Conservation (phyloP, 2,797 vertebrate species). For the Gambelia wislizenii region DNA sequence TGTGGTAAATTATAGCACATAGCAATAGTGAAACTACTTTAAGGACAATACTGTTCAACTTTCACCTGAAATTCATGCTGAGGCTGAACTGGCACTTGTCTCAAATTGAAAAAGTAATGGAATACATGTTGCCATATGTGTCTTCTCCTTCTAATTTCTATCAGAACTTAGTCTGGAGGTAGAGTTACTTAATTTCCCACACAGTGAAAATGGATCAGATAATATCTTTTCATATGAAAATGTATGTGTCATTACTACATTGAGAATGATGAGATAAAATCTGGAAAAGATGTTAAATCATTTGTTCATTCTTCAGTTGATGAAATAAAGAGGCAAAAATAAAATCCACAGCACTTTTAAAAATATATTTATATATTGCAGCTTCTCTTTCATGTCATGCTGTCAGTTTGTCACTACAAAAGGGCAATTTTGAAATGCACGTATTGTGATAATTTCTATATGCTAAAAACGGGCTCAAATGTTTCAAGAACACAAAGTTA, state of each 20-base stretch:
- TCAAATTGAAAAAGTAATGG: not conserved
- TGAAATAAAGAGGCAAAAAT: not conserved
- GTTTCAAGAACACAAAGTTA: not conserved
- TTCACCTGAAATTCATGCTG: slow-evolving; percentile 36
- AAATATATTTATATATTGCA: not conserved
- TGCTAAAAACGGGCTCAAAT: slow-evolving; percentile 12
- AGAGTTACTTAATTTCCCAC: slow-evolving; percentile 18
- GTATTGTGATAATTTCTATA: not conserved
- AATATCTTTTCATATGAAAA: not conserved
- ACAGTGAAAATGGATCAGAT: not conserved
- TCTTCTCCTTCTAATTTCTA: slow-evolving; percentile 8
- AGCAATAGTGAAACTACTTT: slow-evolving; percentile 34
- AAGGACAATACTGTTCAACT: not conserved
- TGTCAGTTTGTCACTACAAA: slow-evolving; percentile 3
- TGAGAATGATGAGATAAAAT: not conserved
- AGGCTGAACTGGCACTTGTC: slow-evolving; percentile 12
- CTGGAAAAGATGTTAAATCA: not conserved
- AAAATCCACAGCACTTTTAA: not conserved
- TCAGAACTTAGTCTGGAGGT: not conserved
- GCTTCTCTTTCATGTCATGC: not conserved
- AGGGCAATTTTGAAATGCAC: slow-evolving; percentile 21
- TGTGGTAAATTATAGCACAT: slow-evolving; percentile 25
- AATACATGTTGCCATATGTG: slow-evolving; percentile 23
- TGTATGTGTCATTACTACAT: slow-evolving; percentile 7
- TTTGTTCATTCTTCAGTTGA: not conserved